These are phyloP conservation scores for Barypeithes pellucidus DNA, from an alignment of 2,888 invertebrate genomes.

Conservation along the genomic window DNA sequence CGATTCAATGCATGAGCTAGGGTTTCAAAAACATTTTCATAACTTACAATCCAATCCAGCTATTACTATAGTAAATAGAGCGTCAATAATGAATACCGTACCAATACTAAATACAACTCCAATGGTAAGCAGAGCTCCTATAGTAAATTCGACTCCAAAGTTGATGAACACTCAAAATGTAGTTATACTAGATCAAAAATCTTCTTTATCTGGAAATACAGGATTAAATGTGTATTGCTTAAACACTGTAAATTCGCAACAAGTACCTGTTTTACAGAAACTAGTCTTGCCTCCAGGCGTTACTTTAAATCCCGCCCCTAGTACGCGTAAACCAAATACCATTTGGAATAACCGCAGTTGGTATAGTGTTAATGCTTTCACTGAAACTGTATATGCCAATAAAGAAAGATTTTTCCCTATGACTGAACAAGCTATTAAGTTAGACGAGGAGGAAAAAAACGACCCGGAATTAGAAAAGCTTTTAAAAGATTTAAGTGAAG, in stretches of 20 bases:
- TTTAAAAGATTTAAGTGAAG: slow-evolving; percentile 20
- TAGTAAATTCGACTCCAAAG: slow-evolving; percentile 13
- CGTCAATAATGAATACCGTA: too few species aligned
- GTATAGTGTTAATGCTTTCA: slow-evolving; percentile 65
- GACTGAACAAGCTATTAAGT: slow-evolving; percentile 64
- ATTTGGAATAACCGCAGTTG: slow-evolving; percentile 62
- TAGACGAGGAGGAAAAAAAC: slow-evolving; percentile 40
- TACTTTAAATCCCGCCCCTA: slow-evolving; percentile 41
- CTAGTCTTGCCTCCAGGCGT: slow-evolving; percentile 40
- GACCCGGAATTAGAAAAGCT: slow-evolving; percentile 23
- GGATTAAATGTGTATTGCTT: slow-evolving; percentile 40
- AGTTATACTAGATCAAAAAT: slow-evolving; percentile 24
- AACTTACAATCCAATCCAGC: slow-evolving; percentile 11
- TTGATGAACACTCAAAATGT: slow-evolving; percentile 34
- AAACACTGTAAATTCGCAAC: slow-evolving; percentile 35
- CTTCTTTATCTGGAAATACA: slow-evolving; percentile 22
- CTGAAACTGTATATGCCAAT: slow-evolving; percentile 61
- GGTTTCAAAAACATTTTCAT: slow-evolving; percentile 25
- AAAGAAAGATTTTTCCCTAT: slow-evolving; percentile 67
- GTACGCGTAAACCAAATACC: slow-evolving; percentile 57
- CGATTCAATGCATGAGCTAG: slow-evolving; percentile 59
- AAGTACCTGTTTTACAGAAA: slow-evolving; percentile 39
- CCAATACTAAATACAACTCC: too few species aligned
- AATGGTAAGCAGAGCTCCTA: neutral
- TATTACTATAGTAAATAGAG: slow-evolving; percentile 13